These are phyloP conservation scores for Aquatica leii DNA, from an alignment of 2,888 invertebrate species.

Conservation along the genomic window DNA sequence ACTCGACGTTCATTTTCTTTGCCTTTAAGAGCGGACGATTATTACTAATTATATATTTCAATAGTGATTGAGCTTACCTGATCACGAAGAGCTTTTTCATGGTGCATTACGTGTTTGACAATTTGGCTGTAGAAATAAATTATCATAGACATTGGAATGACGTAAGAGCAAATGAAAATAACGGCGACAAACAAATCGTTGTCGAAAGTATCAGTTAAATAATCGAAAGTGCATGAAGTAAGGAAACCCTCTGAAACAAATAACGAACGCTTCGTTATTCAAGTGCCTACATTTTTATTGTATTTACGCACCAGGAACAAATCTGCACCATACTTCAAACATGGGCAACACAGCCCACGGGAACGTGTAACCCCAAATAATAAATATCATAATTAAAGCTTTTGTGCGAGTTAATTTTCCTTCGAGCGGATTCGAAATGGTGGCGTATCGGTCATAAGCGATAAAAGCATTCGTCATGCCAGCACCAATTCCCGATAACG, in stretches of 20 bases:
- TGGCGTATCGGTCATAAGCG: slow-evolving; percentile 81
- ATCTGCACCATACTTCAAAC: slow-evolving; percentile 86
- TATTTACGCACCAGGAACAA: slow-evolving; percentile 72
- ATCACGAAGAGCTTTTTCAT: slow-evolving; percentile 82
- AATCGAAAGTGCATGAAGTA: slow-evolving; percentile 86
- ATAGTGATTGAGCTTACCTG: slow-evolving; percentile 8
- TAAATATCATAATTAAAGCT: slow-evolving; percentile 75
- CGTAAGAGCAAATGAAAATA: slow-evolving; percentile 81
- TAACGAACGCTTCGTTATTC: background rate
- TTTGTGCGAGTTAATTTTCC: slow-evolving; percentile 83
- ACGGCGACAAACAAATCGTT: slow-evolving; percentile 78
- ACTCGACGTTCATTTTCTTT: slow-evolving; percentile 92
- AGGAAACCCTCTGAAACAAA: slow-evolving; percentile 82
- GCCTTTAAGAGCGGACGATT: slow-evolving; percentile 64
- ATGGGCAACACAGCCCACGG: slow-evolving; percentile 84
- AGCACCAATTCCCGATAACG: slow-evolving; percentile 82
- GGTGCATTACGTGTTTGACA: slow-evolving; percentile 85
- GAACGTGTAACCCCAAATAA: slow-evolving; percentile 80
- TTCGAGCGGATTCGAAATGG: slow-evolving; percentile 84
- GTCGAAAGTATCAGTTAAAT: slow-evolving; percentile 79
- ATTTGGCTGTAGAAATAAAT: slow-evolving; percentile 87
- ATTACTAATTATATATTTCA: background rate
- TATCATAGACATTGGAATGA: slow-evolving; percentile 79
- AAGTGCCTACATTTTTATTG: background rate
- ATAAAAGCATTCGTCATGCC: slow-evolving; percentile 84